These are phyloP conservation scores for Drosophila repleta DNA, from an alignment of 1,140 invertebrate species.

Conservation along the genomic window DNA sequence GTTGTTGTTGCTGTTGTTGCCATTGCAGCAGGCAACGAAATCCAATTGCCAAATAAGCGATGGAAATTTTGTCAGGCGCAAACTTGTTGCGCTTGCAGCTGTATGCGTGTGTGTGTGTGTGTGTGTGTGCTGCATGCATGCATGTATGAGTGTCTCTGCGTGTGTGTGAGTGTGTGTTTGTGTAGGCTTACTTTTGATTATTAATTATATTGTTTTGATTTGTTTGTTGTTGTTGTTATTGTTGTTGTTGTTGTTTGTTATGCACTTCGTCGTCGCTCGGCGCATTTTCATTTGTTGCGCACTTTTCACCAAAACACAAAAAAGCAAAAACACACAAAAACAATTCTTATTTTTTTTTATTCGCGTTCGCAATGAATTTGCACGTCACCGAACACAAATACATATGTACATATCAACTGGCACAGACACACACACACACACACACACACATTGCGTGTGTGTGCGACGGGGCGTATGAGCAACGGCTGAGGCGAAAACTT, in stretches of 20 bases:
- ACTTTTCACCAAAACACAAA: conserved; percentile 49
- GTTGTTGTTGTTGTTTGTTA: background rate
- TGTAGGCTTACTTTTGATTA: conserved; percentile 67
- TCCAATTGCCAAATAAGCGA: conserved; percentile 61
- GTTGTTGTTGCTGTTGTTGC: background rate
- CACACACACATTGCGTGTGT: conserved; percentile 7
- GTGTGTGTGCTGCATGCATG: conserved; percentile 17
- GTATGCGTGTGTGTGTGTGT: conserved; percentile 20
- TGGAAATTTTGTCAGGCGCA: conserved; percentile 77
- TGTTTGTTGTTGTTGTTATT: conserved; percentile 18
- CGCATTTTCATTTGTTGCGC: conserved; percentile 45
- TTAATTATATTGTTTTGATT: conserved; percentile 49
- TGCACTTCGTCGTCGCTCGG: conserved; percentile 21
- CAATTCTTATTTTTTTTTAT: conserved; percentile 32
- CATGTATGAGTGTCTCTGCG: background rate
- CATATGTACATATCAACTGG: background rate
- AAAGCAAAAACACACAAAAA: conserved; percentile 38
- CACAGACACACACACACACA: background rate
- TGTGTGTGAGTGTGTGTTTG: conserved; percentile 32
- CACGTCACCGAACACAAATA: conserved; percentile 35
- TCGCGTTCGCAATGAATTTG: conserved; percentile 42
- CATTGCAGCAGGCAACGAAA: conserved; percentile 26
- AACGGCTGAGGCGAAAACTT: conserved; percentile 72
- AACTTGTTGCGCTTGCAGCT: conserved; percentile 76
- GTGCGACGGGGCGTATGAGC: conserved; percentile 75